These are phyloP conservation scores for Pangasianodon gigas DNA, from an alignment of 2,113 vertebrate genomes.

Conservation along the genomic window DNA sequence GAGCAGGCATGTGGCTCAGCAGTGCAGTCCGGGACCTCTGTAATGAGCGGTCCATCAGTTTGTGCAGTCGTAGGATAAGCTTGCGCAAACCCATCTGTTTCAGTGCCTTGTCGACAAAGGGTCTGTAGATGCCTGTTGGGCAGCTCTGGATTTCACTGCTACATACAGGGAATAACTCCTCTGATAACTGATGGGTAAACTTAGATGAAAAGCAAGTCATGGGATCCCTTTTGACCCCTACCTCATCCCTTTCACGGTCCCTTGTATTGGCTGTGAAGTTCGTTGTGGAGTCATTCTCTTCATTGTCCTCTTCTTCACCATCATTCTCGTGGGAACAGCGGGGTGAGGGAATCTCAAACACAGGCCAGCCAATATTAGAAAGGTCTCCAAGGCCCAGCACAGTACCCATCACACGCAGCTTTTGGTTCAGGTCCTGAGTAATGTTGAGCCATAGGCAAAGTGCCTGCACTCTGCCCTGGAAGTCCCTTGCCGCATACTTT, in stretches of 20 bases:
- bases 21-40: conserved; percentile 90
- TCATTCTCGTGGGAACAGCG: conserved; percentile 81
- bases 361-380: conserved; percentile 95
- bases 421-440: conserved; percentile 98
- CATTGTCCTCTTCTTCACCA: conserved; percentile 73
- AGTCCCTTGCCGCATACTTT: conserved; percentile 93
- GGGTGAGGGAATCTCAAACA: conserved; percentile 97
- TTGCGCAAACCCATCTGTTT: conserved; percentile 99
- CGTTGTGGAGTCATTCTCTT: conserved; percentile 77
- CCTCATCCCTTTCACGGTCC: conserved; percentile 54
- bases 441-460: conserved; percentile 98
- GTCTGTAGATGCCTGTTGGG: conserved; percentile 94
- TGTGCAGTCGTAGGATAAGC: conserved; percentile 94
- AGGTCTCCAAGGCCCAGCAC: conserved; percentile 93
- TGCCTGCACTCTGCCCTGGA: conserved; percentile 98
- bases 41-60: conserved; percentile 95
- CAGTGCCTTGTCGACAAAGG: conserved; percentile 98
- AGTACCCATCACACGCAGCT: conserved; percentile 96
- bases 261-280: conserved; percentile 81
- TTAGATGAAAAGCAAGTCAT: conserved; percentile 72
- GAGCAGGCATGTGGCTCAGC: conserved; percentile 77
- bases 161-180: conserved; percentile 75
- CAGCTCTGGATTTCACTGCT: conserved; percentile 75
- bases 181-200: conserved; percentile 80
- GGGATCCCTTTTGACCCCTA: conserved; percentile 59